Base-by-base conservation (phyloP, 2,888 invertebrate species). In the Drosophila paranaensis region DNA sequence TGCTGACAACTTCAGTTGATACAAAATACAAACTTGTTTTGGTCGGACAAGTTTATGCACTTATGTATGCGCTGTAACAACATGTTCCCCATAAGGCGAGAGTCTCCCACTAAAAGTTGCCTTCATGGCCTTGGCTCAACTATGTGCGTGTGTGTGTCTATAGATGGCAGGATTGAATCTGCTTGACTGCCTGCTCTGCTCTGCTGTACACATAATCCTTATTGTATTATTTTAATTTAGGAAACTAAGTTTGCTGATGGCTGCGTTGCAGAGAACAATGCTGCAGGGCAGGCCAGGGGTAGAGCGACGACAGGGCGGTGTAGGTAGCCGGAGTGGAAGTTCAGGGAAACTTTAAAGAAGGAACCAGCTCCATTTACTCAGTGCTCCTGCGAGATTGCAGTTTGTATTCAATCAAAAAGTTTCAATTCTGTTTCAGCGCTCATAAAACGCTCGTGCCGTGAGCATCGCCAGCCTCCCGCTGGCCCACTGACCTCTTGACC, bases 331-430 rank as follows among this genome's bases (percentile, higher is more conserved):
- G 53, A 61, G 60, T 65, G 70, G 70, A 48, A 45, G 67, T 55
- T 30, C 46, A 57, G 30, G 61, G 53, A 65, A 73, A 69, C 63
- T 71, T 77, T 55, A 62, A 69, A 60, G 79, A 68, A 61, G 79
- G 46, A 78, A 81, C 63, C 77, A 73, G 30, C 65, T 77, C 43
- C 73, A 53, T 50, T 42, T 61, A 42, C 48, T 63, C 62, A 64
- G 51, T 63, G 62, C 63, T 69, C 50, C 50, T 40, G 65, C 60
- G 75, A 85, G 79, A 79, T 82, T 88, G 82, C 72, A 84, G 89
- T 81, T 87, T 84, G 84, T 84, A 79, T 87, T 87, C 86, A 88
- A 87, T 87, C 86, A 88, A 87, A 86, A 87, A 87, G 80, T 88
- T 87, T 84, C 81, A 77, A 86, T 86, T 86, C 84, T 81, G 74